These are phyloP conservation scores for Orientallactaga sibirica DNA, from an alignment of 2,797 vertebrate species.

Conservation along the genomic window DNA sequence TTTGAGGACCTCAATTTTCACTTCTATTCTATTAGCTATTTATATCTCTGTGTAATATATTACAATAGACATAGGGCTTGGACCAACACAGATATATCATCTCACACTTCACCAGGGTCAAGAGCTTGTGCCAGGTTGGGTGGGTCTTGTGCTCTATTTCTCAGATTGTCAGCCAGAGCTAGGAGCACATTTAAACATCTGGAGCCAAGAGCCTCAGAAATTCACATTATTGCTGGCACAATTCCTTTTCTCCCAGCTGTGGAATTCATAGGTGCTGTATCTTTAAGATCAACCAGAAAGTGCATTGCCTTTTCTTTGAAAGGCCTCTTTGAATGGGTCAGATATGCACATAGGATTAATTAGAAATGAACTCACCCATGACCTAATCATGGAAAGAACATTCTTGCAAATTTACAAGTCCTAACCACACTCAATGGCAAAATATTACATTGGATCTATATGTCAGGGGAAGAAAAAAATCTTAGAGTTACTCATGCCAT, in stretches of 20 bases:
- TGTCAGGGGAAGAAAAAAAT: fast-evolving
- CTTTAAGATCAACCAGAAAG: not conserved
- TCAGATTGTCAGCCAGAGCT: not conserved
- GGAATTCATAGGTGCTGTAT: not conserved
- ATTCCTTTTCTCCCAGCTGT: conserved; percentile 8
- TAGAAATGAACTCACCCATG: not conserved
- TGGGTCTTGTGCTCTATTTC: not conserved
- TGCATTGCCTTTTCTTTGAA: not conserved
- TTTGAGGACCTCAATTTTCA: not conserved
- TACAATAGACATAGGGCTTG: not conserved
- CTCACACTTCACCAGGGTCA: not conserved
- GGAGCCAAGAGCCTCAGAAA: not conserved
- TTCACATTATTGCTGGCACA: not conserved
- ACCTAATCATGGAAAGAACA: not conserved
- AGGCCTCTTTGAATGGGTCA: not conserved
- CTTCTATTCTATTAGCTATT: not conserved
- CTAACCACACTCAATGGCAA: not conserved
- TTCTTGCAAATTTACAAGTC: not conserved
- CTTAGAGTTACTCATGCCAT: not conserved
- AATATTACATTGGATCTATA: not conserved
- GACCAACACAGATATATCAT: not conserved
- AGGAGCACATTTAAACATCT: too few species aligned
- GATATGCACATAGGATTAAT: not conserved
- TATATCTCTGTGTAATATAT: conserved; percentile 19
- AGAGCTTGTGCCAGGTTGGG: not conserved